These are phyloP conservation scores for Pseudococcus longispinus DNA, from an alignment of 2,888 invertebrate genomes.

Conservation along the genomic window DNA sequence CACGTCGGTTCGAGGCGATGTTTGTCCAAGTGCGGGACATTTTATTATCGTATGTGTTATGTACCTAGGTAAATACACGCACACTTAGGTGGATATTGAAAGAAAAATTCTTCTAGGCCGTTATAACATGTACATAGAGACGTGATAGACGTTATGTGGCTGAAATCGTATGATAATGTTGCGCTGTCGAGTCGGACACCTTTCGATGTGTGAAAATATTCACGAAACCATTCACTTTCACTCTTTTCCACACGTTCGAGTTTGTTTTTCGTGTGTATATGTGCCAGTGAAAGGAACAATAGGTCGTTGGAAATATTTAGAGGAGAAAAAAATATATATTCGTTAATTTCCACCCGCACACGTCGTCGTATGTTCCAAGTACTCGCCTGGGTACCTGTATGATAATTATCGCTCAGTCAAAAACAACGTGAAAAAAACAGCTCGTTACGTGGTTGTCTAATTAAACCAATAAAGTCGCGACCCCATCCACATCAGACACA, in stretches of 20 bases:
- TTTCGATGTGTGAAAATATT: neutral
- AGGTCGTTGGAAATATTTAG: neutral
- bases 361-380: neutral
- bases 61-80: neutral
- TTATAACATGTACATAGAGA: neutral
- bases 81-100: neutral
- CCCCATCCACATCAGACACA: neutral
- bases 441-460: neutral
- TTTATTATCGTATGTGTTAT: neutral
- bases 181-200: neutral
- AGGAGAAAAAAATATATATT: neutral
- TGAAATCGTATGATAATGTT: neutral
- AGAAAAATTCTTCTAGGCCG: neutral
- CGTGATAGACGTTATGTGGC: neutral
- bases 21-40: constrained; percentile 12
- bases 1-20: neutral
- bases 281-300: constrained; percentile 25
- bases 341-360: constrained; percentile 21
- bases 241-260: neutral
- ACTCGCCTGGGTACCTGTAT: neutral
- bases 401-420: neutral
- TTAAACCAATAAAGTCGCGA: neutral
- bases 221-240: neutral
- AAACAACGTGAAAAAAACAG: neutral
- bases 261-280: neutral